Evolutionary conservation across 2,888 invertebrate genomes (phyloP), one percentile per base, ranked within the genome.

Genomic region (Hirtodrosophila alboralis): DNA sequence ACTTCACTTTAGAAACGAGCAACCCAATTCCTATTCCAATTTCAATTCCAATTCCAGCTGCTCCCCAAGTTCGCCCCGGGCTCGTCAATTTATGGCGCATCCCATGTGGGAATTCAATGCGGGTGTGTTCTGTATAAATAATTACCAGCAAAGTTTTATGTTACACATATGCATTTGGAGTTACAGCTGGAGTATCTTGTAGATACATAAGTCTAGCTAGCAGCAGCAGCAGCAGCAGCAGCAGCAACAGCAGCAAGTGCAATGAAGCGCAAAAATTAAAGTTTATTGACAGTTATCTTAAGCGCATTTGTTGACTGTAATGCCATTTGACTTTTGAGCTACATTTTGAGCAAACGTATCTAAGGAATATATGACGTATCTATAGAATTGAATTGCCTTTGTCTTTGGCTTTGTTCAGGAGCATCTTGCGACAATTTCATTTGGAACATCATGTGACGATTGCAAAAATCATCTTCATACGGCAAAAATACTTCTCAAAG

Each of bases 111-210:
- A 63, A 65, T 60, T 59, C 48, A 26, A 69, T 84, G 85, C 83
- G 85, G 85, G 78, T 81, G 75, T 49, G 60, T n/a, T n/a, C 57
- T 83, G 65, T 59, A 83, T 71, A 79, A 85, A 84, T 81, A 79
- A 85, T 85, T 81, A 85, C 74, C 66, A 84, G 68, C 48, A 83
- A 83, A 75, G 83, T 80, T 84, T 75, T 73, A 78, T 81, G 67
- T 73, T 78, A 52, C 69, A 69, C 44, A 65, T 34, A 54, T 54
- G 66, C 44, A 68, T 67, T 62, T 68, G 62, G 34, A 13, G 3
- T 51, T 43, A 47, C 37, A 59, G 53, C 26, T 8, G 13, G 40
- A 53, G 48, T 34, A 64, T 52, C 58, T 58, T 52, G 27, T 34
- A 41, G 37, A 44, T 58, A 56, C 38, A 54, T 36, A 54, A 43